Evolutionary conservation across 2,888 invertebrate genomes (phyloP).

Genomic region (Clepsis dumicolana): DNA sequence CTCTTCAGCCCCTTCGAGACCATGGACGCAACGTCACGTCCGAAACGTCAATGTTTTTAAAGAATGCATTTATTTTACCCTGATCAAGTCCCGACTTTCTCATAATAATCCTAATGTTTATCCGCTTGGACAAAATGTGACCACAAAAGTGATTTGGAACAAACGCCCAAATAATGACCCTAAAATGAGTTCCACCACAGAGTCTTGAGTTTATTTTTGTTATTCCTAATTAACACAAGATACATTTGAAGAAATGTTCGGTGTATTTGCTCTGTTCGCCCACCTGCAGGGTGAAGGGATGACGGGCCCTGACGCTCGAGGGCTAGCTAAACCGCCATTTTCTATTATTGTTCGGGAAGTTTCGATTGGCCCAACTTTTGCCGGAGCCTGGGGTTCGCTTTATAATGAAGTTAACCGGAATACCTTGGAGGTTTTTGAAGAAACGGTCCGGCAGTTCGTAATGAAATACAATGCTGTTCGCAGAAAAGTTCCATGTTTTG

Average conservation of each 20-base stretch:
- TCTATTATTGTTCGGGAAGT: slow-evolving; percentile 44
- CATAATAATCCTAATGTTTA: too few relatives aligned
- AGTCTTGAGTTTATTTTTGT: too few relatives aligned
- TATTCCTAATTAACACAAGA: too few relatives aligned
- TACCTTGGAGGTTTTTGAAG: slow-evolving; percentile 35
- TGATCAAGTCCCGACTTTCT: too few relatives aligned
- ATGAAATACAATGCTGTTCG: slow-evolving; percentile 4
- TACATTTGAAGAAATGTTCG: not conserved
- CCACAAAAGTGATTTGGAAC: too few relatives aligned
- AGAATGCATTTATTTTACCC: too few relatives aligned
- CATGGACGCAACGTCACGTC: too few relatives aligned
- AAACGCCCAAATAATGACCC: too few relatives aligned
- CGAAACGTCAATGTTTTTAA: too few relatives aligned
- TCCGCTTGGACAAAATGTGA: too few relatives aligned
- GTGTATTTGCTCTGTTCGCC: slow-evolving; percentile 14
- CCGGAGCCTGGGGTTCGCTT: slow-evolving; percentile 20
- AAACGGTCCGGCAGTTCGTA: slow-evolving; percentile 20
- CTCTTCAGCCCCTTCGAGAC: too few relatives aligned
- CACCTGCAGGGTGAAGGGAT: slow-evolving; percentile 3
- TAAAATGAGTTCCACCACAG: too few relatives aligned
- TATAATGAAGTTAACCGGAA: slow-evolving; percentile 37
- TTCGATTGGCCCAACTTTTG: slow-evolving; percentile 41
- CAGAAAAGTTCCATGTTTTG: not conserved
- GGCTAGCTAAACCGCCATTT: slow-evolving; percentile 39
- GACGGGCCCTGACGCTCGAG: not conserved